phyloP scores from a whole-genome alignment of 2,113 vertebrate species.

The Aptenodytes patagonicus region DNA sequence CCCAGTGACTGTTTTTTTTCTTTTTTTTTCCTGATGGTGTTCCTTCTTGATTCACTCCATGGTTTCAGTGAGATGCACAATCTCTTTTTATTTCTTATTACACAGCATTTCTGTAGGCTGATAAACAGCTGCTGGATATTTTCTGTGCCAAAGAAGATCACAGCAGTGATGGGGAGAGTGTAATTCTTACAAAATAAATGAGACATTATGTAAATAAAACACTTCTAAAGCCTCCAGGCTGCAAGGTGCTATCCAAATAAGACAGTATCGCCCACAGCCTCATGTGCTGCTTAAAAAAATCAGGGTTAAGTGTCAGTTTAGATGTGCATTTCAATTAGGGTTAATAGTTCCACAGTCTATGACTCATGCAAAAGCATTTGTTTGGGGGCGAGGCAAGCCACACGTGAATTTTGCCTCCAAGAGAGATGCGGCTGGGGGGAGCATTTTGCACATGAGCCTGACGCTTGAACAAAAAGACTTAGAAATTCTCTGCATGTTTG shows the following conservation, averaged over 20 bases:
- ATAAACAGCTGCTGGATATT: constrained; percentile 50
- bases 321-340: constrained; percentile 61
- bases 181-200: constrained; percentile 43
- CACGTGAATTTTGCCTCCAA: not conserved
- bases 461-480: not conserved
- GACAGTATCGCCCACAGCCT: not conserved
- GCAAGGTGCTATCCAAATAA: constrained; percentile 41
- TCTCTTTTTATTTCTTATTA: constrained; percentile 30
- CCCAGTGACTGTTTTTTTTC: not conserved
- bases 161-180: not conserved
- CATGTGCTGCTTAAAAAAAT: constrained; percentile 24
- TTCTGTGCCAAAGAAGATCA: constrained; percentile 41
- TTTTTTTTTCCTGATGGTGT: not conserved
- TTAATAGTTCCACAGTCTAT: constrained; percentile 2
- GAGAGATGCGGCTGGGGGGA: not conserved
- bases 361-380: constrained; percentile 29
- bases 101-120: constrained; percentile 58
- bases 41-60: not conserved
- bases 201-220: constrained; percentile 59
- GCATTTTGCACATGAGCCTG: not conserved
- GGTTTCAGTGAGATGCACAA: not conserved
- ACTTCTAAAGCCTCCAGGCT: constrained; percentile 28
- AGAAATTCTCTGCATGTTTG: not conserved
- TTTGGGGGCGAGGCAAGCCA: not conserved
- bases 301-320: constrained; percentile 25